Conservation (phyloP, 64 coral and sea anemone genomes). For the Stylophora pistillata region DNA sequence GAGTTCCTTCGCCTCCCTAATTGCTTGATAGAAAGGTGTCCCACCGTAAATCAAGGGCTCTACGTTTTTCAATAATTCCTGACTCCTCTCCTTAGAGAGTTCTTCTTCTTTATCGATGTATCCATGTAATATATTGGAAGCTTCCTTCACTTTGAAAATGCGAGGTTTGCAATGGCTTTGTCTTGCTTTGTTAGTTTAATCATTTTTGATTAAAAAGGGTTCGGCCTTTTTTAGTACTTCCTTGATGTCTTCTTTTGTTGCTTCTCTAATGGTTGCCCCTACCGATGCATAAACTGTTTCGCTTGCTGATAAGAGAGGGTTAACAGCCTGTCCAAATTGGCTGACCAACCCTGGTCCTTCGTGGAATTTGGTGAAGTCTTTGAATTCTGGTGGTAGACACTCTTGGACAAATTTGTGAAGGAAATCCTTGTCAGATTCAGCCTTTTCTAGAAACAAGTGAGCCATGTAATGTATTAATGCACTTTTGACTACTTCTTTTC, state of each 20-base stretch:
- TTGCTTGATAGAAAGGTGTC: conserved; percentile 3
- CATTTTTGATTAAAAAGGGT: neutral
- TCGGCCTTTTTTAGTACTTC: conserved; percentile 13
- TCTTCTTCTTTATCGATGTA: conserved; percentile 9
- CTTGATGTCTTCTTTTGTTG: neutral
- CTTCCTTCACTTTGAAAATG: conserved; percentile 36
- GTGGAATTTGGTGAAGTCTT: no score
- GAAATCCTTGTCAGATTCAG: neutral
- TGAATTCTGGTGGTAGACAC: neutral
- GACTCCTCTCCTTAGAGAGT: conserved; percentile 6
- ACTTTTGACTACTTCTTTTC: neutral
- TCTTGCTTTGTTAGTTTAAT: no score
- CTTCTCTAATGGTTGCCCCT: neutral
- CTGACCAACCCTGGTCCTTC: no score
- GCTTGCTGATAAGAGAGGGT: no score
- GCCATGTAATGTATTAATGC: neutral
- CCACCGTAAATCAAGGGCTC: conserved; percentile 44
- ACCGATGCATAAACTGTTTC: neutral
- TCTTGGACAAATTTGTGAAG: neutral
- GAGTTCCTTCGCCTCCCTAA: neutral
- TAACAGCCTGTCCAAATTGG: no score
- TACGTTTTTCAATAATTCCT: neutral
- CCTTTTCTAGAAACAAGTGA: neutral
- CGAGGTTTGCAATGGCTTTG: neutral
- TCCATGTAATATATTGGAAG: conserved; percentile 46